phyloP scores from a whole-genome alignment of 1,140 invertebrate genomes.

The Drosophila ambigua region DNA sequence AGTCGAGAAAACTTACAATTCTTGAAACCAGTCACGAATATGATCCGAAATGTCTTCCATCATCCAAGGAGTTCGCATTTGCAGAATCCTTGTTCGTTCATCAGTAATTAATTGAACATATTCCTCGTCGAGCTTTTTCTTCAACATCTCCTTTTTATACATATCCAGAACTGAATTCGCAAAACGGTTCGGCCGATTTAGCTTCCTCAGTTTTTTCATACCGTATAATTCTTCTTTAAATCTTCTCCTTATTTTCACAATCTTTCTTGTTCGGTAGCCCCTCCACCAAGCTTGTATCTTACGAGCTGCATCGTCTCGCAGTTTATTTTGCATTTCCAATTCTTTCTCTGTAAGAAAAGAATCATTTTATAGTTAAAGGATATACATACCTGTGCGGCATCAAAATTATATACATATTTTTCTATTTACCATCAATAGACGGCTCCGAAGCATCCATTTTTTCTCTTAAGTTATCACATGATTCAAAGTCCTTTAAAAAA shows the following conservation, averaged over 20 bases:
- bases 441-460: conserved; percentile 20
- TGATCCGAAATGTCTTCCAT: conserved; percentile 89
- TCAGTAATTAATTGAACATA: conserved; percentile 85
- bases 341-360: conserved; percentile 30
- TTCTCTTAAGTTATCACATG: conserved; percentile 47
- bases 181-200: conserved; percentile 46
- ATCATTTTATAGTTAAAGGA: neutral
- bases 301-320: conserved; percentile 71
- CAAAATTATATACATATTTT: neutral
- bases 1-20: conserved; percentile 84
- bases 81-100: conserved; percentile 85
- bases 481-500: conserved; percentile 56
- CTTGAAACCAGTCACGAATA: conserved; percentile 87
- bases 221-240: conserved; percentile 83
- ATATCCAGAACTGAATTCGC: conserved; percentile 73
- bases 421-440: conserved; percentile 23
- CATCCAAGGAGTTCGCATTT: conserved; percentile 85
- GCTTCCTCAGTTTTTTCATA: conserved; percentile 81
- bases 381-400: too few relatives aligned
- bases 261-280: conserved; percentile 76
- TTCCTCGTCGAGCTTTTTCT: conserved; percentile 80
- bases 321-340: neutral
- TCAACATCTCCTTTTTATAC: conserved; percentile 83
- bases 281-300: conserved; percentile 85
- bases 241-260: conserved; percentile 68